Evolutionary conservation across 2,888 invertebrate genomes (phyloP).

Genomic region (Chromoteleia sp.): DNA sequence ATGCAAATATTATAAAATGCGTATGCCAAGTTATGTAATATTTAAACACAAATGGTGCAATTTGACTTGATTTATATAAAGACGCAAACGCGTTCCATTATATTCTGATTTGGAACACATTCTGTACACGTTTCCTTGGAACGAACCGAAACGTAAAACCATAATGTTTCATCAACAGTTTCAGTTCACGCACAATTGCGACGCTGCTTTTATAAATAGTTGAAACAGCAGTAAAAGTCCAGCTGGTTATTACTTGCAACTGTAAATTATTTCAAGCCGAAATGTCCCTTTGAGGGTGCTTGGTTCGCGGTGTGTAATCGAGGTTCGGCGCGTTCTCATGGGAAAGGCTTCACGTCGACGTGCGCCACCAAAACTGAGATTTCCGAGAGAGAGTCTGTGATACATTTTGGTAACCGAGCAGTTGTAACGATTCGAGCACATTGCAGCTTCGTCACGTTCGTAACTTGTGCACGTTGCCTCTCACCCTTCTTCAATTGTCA

Average conservation of each 20-base stretch:
- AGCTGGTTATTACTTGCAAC: conserved; percentile 34
- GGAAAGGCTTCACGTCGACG: conserved; percentile 43
- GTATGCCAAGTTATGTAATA: too few relatives aligned
- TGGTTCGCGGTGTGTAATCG: conserved; percentile 38
- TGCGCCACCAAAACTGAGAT: conserved; percentile 54
- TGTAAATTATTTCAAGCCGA: conserved; percentile 54
- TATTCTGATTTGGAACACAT: too few relatives aligned
- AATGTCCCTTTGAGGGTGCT: conserved; percentile 43
- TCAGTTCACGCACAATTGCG: conserved; percentile 10
- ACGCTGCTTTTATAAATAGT: conserved; percentile 15
- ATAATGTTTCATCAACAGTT: background rate
- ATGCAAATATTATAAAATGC: too few relatives aligned
- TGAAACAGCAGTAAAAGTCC: conserved; percentile 5
- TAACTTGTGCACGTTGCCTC: conserved; percentile 52
- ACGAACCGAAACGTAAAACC: background rate
- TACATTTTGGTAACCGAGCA: conserved; percentile 46
- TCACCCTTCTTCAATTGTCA: conserved; percentile 66
- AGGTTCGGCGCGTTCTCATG: conserved; percentile 38
- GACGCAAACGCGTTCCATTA: too few relatives aligned
- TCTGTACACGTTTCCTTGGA: too few relatives aligned
- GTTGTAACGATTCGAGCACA: conserved; percentile 44
- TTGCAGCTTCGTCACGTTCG: conserved; percentile 51
- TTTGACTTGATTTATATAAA: too few relatives aligned
- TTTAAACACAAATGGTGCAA: too few relatives aligned
- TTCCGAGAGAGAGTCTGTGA: conserved; percentile 33